Evolutionary conservation across 1,140 invertebrate genomes (phyloP).

Genomic region (Achatina immaculata): DNA sequence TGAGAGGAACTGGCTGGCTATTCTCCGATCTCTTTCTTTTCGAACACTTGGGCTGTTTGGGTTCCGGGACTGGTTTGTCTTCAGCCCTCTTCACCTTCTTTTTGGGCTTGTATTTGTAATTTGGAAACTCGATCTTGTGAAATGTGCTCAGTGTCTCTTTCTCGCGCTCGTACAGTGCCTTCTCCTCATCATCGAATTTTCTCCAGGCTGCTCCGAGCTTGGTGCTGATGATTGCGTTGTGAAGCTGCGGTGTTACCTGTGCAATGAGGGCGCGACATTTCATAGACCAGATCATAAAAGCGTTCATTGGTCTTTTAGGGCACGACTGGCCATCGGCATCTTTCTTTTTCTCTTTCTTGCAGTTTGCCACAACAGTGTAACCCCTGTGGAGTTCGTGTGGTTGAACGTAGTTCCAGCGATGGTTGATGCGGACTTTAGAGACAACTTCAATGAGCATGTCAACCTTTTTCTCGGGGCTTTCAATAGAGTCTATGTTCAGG

Average conservation of each 20-base stretch:
- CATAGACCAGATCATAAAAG: conserved; percentile 39
- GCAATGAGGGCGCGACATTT: conserved; percentile 35
- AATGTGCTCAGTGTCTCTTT: conserved; percentile 21
- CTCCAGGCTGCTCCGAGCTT: conserved; percentile 25
- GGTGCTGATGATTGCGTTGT: conserved; percentile 36
- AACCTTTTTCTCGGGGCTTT: conserved; percentile 32
- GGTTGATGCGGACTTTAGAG: not conserved
- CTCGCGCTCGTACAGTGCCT: conserved; percentile 23
- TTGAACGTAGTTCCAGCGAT: conserved; percentile 36
- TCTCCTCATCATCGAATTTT: conserved; percentile 23
- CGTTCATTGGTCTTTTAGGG: conserved; percentile 38
- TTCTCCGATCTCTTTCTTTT: conserved; percentile 19
- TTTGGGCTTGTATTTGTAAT: conserved; percentile 36
- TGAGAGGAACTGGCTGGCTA: conserved; percentile 7
- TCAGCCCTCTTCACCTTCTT: conserved; percentile 34
- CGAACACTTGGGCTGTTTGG: conserved; percentile 3
- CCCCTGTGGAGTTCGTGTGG: conserved; percentile 24
- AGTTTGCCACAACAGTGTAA: conserved; percentile 27
- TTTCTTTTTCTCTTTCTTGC: conserved; percentile 41
- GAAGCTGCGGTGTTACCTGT: conserved; percentile 29
- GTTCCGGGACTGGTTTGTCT: conserved; percentile 20
- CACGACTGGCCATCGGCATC: conserved; percentile 24
- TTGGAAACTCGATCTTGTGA: conserved; percentile 29
- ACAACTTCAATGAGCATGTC: conserved; percentile 36
- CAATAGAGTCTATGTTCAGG: conserved; percentile 18